phyloP scores from a whole-genome alignment of 2,888 invertebrate genomes.

The Teinopalpus imperialis region DNA sequence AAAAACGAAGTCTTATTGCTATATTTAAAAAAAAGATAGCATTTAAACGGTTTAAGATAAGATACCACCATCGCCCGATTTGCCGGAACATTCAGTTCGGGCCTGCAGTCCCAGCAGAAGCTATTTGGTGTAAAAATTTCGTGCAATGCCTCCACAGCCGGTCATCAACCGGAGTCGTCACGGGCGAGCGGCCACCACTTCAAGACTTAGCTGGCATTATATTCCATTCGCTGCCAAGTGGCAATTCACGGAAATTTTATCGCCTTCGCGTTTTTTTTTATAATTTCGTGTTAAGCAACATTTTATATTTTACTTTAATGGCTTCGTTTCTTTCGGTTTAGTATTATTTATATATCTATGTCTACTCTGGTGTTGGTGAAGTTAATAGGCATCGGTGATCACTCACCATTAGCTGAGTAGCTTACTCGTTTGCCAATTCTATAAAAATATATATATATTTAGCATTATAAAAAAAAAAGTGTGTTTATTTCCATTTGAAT shows the following conservation, averaged over 20 bases:
- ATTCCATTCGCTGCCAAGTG: conserved; percentile 11
- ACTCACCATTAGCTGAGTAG: too few species aligned
- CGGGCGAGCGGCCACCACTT: conserved; percentile 33
- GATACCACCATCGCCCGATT: too few species aligned
- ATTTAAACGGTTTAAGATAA: too few species aligned
- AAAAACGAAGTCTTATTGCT: too few species aligned
- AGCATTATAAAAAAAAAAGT: too few species aligned
- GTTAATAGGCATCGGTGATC: background rate
- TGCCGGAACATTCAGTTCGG: background rate
- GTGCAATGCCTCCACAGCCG: conserved; percentile 24
- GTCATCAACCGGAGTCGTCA: conserved; percentile 40
- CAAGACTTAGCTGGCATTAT: conserved; percentile 13
- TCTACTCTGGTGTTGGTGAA: too few species aligned
- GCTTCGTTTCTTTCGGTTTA: too few species aligned
- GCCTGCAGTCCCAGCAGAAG: conserved; percentile 25
- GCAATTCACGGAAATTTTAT: conserved; percentile 28
- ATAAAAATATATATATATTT: too few species aligned
- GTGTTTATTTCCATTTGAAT: too few species aligned
- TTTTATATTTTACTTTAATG: background rate
- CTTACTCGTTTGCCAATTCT: too few species aligned
- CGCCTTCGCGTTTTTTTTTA: conserved; percentile 16
- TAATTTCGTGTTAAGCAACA: background rate
- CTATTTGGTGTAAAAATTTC: conserved; percentile 28
- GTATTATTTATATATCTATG: too few species aligned
- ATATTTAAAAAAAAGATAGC: too few species aligned